Evolutionary conservation across 2,888 invertebrate genomes (phyloP), one percentile per base, ranked within the genome.

Genomic region (Elgonia sp.): DNA sequence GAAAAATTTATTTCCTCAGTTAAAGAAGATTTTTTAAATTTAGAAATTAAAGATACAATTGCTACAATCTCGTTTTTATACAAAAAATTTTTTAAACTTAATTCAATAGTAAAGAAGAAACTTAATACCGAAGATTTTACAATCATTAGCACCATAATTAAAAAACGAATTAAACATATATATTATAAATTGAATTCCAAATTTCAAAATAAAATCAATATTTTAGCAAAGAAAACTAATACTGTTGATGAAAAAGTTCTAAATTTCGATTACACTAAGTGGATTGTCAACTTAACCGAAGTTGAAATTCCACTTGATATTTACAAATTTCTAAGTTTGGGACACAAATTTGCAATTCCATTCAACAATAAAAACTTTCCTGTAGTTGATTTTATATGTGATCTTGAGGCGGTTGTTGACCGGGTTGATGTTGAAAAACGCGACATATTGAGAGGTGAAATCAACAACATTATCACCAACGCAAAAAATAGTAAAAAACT

Each of bases 261-360:
- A n/a, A 14, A 14, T 53, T 53, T 53, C 16, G 16, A 53, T 53
- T 16, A 53, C 16, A 16, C 8, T 6, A 53, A 53, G 16, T 53
- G 53, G 73, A 62, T 75, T n/a, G 46, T 62, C 8, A 76, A 65
- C 10, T 53, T 76, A 18, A 53, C 76, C 8, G 16, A 76, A 0
- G 20, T 76, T 14, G 9, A 63, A 16, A 20, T 76, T 53, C 76
- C 76, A 0, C 2, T 9, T 16, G 65, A 76, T 40, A 65, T 76
- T 20, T 20, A 9, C 20, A 76, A 65, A 50, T 63, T 65, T 65
- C 16, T 42, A 10, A 42, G n/a, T n/a, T n/a, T n/a, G n/a, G n/a
- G n/a, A n/a, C n/a, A n/a, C n/a, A n/a, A n/a, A n/a, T n/a, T n/a
- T 7, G 7, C 10, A 9, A 10, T 7, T 42, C 42, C 42, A 42